Evolutionary conservation across 2,113 vertebrate species (phyloP).

Genomic region (Dasypus novemcinctus): DNA sequence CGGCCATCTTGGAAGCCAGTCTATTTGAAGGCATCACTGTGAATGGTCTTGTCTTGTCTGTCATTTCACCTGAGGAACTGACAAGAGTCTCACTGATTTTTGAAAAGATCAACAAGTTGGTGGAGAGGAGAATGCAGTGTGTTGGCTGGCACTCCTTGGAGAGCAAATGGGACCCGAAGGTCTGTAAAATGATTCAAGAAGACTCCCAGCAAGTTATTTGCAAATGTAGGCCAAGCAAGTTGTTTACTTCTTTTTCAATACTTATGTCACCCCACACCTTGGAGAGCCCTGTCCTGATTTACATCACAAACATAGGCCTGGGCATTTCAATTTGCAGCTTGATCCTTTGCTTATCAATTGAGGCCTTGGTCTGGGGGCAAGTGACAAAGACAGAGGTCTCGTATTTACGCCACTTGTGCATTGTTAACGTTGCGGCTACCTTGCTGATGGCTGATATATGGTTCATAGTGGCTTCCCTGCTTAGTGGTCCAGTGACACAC

Average conservation of each 20-base stretch:
- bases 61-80: slow-evolving; percentile 80
- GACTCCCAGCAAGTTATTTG: slow-evolving; percentile 77
- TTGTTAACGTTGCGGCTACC: slow-evolving; percentile 86
- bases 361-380: slow-evolving; percentile 86
- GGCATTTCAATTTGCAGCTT: slow-evolving; percentile 88
- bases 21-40: slow-evolving; percentile 39
- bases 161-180: slow-evolving; percentile 84
- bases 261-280: slow-evolving; percentile 83
- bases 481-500: slow-evolving; percentile 45
- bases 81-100: slow-evolving; percentile 80
- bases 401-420: slow-evolving; percentile 89
- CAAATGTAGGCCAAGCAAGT: slow-evolving; percentile 77
- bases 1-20: slow-evolving; percentile 84
- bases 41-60: slow-evolving; percentile 85
- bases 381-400: slow-evolving; percentile 87
- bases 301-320: slow-evolving; percentile 86
- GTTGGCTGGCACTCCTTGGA: slow-evolving; percentile 88
- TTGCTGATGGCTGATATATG: slow-evolving; percentile 88
- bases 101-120: slow-evolving; percentile 77
- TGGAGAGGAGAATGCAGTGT: slow-evolving; percentile 79
- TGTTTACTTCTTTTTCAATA: slow-evolving; percentile 88
- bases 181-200: slow-evolving; percentile 77
- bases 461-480: slow-evolving; percentile 84
- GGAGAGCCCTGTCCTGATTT: slow-evolving; percentile 40
- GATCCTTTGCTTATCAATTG: slow-evolving; percentile 87